Conservation (phyloP, 1,140 invertebrate species). For the Archivesica marissinica region DNA sequence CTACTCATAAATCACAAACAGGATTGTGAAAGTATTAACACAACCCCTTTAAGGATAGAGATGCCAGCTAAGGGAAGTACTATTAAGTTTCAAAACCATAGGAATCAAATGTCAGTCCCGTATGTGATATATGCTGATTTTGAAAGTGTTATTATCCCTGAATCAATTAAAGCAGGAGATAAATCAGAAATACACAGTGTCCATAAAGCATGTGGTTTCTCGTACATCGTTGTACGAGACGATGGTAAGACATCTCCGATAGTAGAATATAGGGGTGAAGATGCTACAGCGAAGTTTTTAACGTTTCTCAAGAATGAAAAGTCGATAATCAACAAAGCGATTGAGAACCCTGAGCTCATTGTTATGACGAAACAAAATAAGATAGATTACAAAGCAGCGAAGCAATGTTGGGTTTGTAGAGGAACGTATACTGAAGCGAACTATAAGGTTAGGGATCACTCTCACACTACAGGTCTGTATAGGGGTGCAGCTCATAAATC, state of each 20-base stretch:
- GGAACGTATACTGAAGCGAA: neutral
- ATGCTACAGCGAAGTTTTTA: conserved; percentile 23
- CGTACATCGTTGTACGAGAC: neutral
- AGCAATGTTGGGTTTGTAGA: conserved; percentile 54
- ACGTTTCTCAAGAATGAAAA: conserved; percentile 17
- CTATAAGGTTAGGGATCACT: conserved; percentile 54
- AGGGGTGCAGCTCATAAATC: conserved; percentile 51
- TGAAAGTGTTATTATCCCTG: neutral
- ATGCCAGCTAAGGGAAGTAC: neutral
- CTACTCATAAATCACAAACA: conserved; percentile 12
- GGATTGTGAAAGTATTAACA: conserved; percentile 37
- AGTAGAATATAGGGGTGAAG: conserved; percentile 20
- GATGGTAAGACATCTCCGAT: neutral
- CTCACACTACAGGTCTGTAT: conserved; percentile 57
- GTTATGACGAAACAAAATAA: conserved; percentile 34
- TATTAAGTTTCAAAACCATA: no score
- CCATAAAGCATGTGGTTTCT: no score
- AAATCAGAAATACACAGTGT: conserved; percentile 23
- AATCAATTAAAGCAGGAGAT: neutral
- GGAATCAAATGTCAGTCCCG: neutral
- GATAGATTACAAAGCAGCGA: conserved; percentile 19
- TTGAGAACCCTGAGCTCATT: conserved; percentile 15
- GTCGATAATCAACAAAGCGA: conserved; percentile 22
- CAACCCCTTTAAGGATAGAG: neutral
- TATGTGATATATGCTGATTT: conserved; percentile 18